These are phyloP conservation scores for Linepithema humile DNA, from an alignment of 1,140 invertebrate species.

Conservation along the genomic window DNA sequence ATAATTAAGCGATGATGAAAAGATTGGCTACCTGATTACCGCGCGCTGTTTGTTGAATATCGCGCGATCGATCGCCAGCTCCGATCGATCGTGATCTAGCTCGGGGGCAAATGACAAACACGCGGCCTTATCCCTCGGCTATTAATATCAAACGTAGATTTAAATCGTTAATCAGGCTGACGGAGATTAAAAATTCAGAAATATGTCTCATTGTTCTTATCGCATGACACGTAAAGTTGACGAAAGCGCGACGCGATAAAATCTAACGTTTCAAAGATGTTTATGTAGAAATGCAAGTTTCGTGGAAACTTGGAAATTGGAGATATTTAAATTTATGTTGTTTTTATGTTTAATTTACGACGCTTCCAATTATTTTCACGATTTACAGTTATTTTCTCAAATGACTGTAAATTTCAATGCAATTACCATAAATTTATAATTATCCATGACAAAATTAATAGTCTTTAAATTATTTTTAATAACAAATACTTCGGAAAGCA, in stretches of 20 bases:
- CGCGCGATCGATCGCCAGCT: slow-evolving; percentile 62
- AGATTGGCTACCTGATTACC: slow-evolving; percentile 52
- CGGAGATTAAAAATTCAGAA: neutral
- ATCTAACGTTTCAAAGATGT: neutral
- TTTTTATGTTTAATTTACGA: neutral
- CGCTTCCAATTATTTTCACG: neutral
- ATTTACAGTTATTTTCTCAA: neutral
- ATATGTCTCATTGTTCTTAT: neutral
- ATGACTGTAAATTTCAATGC: neutral
- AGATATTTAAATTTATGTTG: neutral
- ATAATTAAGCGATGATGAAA: slow-evolving; percentile 80
- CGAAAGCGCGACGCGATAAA: neutral
- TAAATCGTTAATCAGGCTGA: neutral
- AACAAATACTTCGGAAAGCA: neutral
- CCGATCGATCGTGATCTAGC: slow-evolving; percentile 46
- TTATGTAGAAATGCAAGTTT: neutral
- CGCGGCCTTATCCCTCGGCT: neutral
- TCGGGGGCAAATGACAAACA: neutral
- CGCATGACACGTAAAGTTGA: neutral
- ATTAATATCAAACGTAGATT: slow-evolving; percentile 1
- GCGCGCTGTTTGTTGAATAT: slow-evolving; percentile 36
- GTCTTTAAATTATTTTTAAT: slow-evolving; percentile 13
- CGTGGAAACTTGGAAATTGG: neutral
- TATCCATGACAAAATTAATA: neutral
- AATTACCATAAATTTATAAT: neutral